Evolutionary conservation across 2,888 invertebrate genomes (phyloP).

Genomic region (Dendrolimus houi): DNA sequence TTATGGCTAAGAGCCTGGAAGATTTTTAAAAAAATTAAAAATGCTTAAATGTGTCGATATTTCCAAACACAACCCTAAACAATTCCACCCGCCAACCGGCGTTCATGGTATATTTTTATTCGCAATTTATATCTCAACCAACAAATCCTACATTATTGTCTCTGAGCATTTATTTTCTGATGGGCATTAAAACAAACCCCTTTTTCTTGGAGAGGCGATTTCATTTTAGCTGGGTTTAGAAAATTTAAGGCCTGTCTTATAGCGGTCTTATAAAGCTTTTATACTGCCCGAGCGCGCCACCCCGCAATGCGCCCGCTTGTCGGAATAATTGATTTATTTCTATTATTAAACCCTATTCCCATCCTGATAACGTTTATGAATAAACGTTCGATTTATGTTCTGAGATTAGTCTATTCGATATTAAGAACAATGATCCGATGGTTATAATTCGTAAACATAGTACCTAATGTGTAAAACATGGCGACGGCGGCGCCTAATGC

Average conservation of each 20-base stretch:
- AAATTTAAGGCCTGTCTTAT: conserved; percentile 66
- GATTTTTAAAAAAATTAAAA: no score
- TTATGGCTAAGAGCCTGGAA: no score
- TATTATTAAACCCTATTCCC: conserved; percentile 62
- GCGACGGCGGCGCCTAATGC: no score
- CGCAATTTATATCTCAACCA: conserved; percentile 66
- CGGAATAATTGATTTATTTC: conserved; percentile 68
- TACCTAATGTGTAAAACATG: no score
- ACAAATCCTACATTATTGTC: conserved; percentile 74
- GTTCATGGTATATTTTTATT: conserved; percentile 61
- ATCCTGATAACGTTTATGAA: conserved; percentile 51
- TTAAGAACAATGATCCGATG: no score
- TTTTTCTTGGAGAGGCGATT: conserved; percentile 68
- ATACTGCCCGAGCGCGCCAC: conserved; percentile 17
- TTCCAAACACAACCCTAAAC: conserved; percentile 27
- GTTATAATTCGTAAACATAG: no score
- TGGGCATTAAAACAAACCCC: conserved; percentile 75
- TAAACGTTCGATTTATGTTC: conserved; percentile 16
- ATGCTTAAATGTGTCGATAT: conserved; percentile 4
- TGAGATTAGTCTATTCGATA: not conserved
- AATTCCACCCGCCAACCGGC: conserved; percentile 26
- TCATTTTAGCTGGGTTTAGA: conserved; percentile 74
- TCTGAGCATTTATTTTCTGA: conserved; percentile 71
- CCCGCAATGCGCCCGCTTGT: conserved; percentile 8
- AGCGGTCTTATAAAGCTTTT: conserved; percentile 44